Conservation (phyloP, 2,113 vertebrate genomes). For the Pristiophorus japonicus region DNA sequence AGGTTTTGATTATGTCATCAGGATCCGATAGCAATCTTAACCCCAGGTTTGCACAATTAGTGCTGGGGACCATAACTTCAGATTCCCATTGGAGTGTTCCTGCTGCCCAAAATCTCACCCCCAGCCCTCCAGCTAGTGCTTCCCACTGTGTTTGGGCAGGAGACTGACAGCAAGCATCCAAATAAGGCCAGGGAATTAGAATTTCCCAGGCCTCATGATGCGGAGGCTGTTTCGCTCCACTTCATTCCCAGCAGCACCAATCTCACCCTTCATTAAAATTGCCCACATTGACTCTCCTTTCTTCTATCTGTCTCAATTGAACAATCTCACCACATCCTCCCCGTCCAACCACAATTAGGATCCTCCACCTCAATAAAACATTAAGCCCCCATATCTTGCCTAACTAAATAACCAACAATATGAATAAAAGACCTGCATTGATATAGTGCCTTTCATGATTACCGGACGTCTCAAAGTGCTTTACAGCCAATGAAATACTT, state of each 20-base stretch:
- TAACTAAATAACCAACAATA: neutral
- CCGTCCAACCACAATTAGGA: neutral
- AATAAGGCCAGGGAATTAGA: neutral
- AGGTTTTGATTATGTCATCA: neutral
- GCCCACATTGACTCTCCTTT: neutral
- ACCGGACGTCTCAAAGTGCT: too few species aligned
- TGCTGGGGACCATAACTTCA: neutral
- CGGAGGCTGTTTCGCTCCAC: neutral
- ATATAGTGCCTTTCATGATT: too few species aligned
- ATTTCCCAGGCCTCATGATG: neutral
- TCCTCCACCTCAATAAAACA: neutral
- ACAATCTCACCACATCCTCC: neutral
- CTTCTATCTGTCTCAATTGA: neutral
- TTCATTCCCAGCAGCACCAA: neutral
- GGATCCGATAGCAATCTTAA: neutral
- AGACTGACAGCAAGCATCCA: neutral
- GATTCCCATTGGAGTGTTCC: neutral
- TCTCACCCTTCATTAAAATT: neutral
- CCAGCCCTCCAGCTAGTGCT: neutral
- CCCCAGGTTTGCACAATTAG: neutral
- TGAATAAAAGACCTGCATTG: too few species aligned
- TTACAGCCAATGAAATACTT: too few species aligned
- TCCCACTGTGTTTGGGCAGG: neutral
- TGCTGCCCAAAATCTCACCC: neutral
- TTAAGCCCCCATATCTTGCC: neutral